A percentile compares a stretch with the other conserved stretches of the same genome.
Conservation (phyloP, 2,888 invertebrate species). For the Dysmachus trigonus region DNA sequence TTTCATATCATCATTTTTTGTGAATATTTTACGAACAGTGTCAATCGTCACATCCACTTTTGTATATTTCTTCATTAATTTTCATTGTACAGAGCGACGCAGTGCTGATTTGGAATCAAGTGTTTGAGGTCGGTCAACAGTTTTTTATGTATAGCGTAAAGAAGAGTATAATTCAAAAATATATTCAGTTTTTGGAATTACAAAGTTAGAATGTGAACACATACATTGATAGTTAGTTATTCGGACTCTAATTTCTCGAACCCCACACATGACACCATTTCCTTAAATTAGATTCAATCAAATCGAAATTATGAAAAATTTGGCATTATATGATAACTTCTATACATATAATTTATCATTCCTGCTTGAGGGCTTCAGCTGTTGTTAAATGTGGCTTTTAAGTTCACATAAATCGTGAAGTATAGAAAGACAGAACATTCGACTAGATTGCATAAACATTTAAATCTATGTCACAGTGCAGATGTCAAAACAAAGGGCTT, state of each 20-base stretch:
- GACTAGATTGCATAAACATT: no score
- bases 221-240: neutral
- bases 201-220: neutral
- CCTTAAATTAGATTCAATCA: no score
- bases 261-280: neutral
- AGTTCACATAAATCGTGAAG: no score
- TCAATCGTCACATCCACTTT: neutral
- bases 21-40: neutral
- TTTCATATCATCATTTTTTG: conserved; percentile 8
- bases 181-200: neutral
- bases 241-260: neutral
- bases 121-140: neutral
- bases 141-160: neutral
- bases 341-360: no score
- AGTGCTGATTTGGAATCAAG: neutral
- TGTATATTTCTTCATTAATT: neutral
- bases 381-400: no score
- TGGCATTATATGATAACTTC: no score
- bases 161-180: neutral
- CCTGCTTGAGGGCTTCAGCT: no score
- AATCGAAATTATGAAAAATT: no score
- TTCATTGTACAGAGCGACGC: neutral
- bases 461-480: no score
- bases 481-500: no score
- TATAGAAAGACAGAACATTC: no score